These are phyloP conservation scores for Deroplatys truncata DNA, from an alignment of 2,888 invertebrate genomes.

Conservation along the genomic window DNA sequence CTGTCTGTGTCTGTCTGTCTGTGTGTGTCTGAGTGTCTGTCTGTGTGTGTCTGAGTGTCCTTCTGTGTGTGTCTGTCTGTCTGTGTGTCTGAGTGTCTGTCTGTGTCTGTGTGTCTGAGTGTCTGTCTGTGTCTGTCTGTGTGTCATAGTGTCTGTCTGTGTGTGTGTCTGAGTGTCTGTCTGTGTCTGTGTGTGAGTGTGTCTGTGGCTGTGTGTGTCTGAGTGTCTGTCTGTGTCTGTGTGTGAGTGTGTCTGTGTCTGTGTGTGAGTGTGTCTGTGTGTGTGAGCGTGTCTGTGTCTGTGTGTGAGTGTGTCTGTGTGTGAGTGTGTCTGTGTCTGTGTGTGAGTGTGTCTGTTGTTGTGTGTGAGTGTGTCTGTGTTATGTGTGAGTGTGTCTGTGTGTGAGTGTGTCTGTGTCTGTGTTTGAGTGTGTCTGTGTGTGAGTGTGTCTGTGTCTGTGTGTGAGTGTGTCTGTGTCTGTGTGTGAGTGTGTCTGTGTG, in stretches of 20 bases:
- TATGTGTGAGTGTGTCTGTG: too few species aligned
- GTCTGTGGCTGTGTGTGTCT: too few species aligned
- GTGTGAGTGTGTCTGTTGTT: too few species aligned
- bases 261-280: neutral
- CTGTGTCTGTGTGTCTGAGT: neutral
- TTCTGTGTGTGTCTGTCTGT: too few species aligned
- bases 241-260: neutral
- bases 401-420: too few species aligned
- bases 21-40: neutral
- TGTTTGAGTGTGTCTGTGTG: too few species aligned
- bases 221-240: neutral
- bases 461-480: too few species aligned
- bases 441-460: too few species aligned
- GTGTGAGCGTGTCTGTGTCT: too few species aligned
- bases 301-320: neutral
- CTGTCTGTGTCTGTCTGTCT: neutral
- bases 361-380: too few species aligned
- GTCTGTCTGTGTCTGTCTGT: neutral
- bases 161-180: neutral
- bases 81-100: constrained; percentile 7
- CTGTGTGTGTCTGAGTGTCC: too few species aligned
- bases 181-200: neutral
- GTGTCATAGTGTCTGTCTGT: too few species aligned
- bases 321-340: neutral
- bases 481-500: neutral